Conservation (phyloP, 2,797 vertebrate genomes). For the Pogoniulus pusillus region DNA sequence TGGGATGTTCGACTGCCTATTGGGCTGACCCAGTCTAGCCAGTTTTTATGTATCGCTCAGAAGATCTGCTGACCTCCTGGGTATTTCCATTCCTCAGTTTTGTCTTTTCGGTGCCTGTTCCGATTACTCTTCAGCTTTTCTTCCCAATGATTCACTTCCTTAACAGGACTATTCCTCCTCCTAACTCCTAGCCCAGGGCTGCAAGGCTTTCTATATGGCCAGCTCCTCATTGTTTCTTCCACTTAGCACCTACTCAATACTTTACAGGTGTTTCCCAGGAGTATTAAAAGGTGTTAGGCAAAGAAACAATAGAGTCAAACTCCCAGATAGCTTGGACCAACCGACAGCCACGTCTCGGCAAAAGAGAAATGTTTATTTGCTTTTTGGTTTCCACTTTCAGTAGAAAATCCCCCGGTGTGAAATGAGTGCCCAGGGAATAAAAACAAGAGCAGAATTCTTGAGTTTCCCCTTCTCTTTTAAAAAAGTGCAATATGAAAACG, state of each 20-base stretch:
- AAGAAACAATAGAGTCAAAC: conserved; percentile 39
- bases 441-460: not conserved
- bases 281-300: conserved; percentile 32
- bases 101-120: not conserved
- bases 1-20: not conserved
- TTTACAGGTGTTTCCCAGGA: conserved; percentile 43
- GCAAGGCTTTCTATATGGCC: not conserved
- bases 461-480: not conserved
- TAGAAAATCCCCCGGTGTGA: not conserved
- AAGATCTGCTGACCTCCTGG: not conserved
- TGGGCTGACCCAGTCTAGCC: not conserved
- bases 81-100: not conserved
- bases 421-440: not conserved
- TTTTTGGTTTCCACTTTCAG: conserved; percentile 24
- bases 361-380: not conserved
- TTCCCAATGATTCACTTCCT: conserved; percentile 39
- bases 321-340: not conserved
- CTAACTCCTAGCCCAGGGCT: not conserved
- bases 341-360: not conserved
- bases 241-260: conserved; percentile 43
- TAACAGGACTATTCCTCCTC: not conserved
- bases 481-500: not conserved
- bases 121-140: not conserved
- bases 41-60: not conserved
- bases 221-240: conserved; percentile 23